phyloP scores from a whole-genome alignment of 2,888 invertebrate genomes.

The Lithophane ornitopus region DNA sequence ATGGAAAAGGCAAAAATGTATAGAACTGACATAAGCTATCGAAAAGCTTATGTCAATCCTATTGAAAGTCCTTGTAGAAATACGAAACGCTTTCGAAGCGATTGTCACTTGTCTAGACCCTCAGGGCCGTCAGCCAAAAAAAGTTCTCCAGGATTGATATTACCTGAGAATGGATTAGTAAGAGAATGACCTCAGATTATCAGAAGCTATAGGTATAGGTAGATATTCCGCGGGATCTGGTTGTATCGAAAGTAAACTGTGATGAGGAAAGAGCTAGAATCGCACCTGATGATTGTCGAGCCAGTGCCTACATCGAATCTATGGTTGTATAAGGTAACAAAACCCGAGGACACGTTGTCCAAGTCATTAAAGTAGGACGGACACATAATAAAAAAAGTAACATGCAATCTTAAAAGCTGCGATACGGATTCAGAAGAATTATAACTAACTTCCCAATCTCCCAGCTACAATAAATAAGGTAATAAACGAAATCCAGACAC shows the following conservation, averaged over 20 bases:
- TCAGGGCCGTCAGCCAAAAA: not conserved
- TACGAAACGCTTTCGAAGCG: no score
- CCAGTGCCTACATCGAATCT: not conserved
- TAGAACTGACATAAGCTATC: no score
- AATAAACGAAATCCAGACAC: conserved; percentile 16
- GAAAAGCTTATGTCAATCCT: no score
- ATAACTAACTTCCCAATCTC: conserved; percentile 9
- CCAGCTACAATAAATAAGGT: conserved; percentile 18
- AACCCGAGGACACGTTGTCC: not conserved
- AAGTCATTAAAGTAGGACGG: not conserved
- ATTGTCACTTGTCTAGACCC: no score
- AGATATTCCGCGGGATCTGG: not conserved
- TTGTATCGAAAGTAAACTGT: not conserved
- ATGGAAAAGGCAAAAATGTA: no score
- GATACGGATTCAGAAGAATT: conserved; percentile 7
- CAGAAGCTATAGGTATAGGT: not conserved
- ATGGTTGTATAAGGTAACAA: not conserved
- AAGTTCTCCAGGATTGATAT: not conserved
- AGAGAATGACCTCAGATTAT: not conserved
- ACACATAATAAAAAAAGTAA: not conserved
- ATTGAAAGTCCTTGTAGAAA: no score
- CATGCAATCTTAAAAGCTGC: not conserved
- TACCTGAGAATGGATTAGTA: not conserved
- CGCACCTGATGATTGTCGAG: not conserved
- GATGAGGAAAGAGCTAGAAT: not conserved